Percentiles rank a stretch among this genome's conserved stretches.
These are phyloP conservation scores for Microcaecilia unicolor DNA, from an alignment of 2,797 vertebrate species.

Conservation along the genomic window DNA sequence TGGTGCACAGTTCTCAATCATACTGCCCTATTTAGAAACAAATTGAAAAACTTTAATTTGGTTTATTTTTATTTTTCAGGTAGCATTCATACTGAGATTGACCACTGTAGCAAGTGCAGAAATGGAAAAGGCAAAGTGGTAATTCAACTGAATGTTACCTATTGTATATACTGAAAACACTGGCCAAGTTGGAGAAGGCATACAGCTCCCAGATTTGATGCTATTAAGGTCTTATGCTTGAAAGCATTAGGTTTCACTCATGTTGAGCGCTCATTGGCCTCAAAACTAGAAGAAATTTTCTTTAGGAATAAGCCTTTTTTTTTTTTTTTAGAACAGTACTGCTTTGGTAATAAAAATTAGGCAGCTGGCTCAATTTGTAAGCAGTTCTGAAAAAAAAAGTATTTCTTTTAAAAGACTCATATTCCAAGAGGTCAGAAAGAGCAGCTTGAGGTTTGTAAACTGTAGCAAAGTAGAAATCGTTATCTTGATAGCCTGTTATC, in stretches of 20 bases:
- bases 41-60: no score
- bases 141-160: no score
- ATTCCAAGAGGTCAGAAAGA: constrained; percentile 15
- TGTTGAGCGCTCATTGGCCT: constrained; percentile 8
- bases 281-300: constrained; percentile 14
- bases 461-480: constrained; percentile 30
- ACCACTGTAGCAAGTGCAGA: no score
- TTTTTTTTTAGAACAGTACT: constrained; percentile 17
- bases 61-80: no score
- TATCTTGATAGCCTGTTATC: constrained; percentile 23
- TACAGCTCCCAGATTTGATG: no score
- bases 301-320: constrained; percentile 24
- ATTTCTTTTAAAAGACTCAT: constrained; percentile 8
- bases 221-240: constrained; percentile 7
- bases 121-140: no score
- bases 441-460: constrained; percentile 15
- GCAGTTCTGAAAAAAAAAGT: constrained; percentile 8
- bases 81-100: no score
- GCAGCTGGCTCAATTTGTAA: constrained; percentile 5
- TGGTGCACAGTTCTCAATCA: no score
- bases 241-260: constrained; percentile 1
- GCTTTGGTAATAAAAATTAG: constrained; percentile 18
- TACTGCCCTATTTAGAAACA: no score
- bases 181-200: no score
- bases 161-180: no score